A percentile compares a stretch with the other conserved stretches of the same genome.
Conservation (phyloP, 1,140 invertebrate genomes). For the Cryptotermes secundus region DNA sequence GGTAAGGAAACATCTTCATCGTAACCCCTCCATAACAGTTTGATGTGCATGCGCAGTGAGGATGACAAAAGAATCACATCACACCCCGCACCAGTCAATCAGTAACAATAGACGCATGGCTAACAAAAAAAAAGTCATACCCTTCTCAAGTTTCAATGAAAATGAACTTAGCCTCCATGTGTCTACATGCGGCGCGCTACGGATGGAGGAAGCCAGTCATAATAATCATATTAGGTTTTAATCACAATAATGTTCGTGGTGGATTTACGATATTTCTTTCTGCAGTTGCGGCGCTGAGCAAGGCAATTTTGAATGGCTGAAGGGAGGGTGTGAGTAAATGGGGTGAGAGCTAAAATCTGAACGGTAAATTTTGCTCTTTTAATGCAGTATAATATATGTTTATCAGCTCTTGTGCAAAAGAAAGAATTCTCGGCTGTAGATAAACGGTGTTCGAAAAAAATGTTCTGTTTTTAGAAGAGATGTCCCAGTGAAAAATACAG, state of each 20-base stretch:
- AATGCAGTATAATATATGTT: neutral
- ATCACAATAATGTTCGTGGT: constrained; percentile 13
- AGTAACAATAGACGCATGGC: neutral
- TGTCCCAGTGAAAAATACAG: too few species aligned
- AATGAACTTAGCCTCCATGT: neutral
- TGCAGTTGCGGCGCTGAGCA: neutral
- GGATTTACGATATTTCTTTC: constrained; percentile 8
- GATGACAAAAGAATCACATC: constrained; percentile 16
- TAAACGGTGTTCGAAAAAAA: too few species aligned
- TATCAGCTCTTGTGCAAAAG: neutral
- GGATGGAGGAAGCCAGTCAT: neutral
- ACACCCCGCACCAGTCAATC: neutral
- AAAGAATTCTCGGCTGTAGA: neutral
- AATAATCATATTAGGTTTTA: constrained; percentile 15
- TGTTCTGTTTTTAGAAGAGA: too few species aligned
- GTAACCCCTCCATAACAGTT: neutral
- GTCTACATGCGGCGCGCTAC: neutral
- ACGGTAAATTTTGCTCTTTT: neutral
- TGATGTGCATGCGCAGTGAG: neutral
- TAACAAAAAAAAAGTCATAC: neutral
- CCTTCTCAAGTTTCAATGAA: constrained; percentile 9
- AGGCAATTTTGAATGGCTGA: neutral
- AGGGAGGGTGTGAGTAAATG: neutral
- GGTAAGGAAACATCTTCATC: constrained; percentile 2
- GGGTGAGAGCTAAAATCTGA: neutral